Evolutionary conservation across 2,888 invertebrate genomes (phyloP).

Genomic region (Drosophila pseudotalamancana): DNA sequence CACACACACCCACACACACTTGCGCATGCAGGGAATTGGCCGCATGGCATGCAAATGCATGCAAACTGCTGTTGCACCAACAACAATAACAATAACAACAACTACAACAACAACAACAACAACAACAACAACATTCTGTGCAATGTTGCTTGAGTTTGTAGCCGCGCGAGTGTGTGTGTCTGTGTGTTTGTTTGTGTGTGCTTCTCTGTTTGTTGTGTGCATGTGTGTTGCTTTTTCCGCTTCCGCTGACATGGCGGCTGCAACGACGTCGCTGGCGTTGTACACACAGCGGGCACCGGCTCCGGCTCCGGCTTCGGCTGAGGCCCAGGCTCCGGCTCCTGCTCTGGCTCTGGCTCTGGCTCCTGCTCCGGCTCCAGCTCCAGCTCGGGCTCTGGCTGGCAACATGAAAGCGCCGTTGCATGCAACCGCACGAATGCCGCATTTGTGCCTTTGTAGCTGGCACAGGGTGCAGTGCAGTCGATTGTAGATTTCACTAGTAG

Average conservation of each 20-base stretch:
- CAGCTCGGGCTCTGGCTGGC: no score
- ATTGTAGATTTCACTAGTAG: slow-evolving; percentile 3
- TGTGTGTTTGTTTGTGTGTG: slow-evolving; percentile 15
- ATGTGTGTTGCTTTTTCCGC: slow-evolving; percentile 72
- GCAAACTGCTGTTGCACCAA: slow-evolving; percentile 50
- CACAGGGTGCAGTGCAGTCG: slow-evolving; percentile 31
- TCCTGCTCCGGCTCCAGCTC: slow-evolving; percentile 8
- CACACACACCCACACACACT: slow-evolving; percentile 1
- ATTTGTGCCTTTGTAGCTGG: slow-evolving; percentile 69
- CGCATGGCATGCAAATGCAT: slow-evolving; percentile 65
- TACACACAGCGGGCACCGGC: slow-evolving; percentile 27
- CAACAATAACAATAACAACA: slow-evolving; percentile 20
- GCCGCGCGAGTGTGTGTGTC: neutral
- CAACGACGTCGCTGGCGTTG: slow-evolving; percentile 40
- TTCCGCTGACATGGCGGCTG: slow-evolving; percentile 75
- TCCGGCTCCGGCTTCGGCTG: neutral
- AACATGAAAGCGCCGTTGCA: slow-evolving; percentile 76
- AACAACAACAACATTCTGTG: slow-evolving; percentile 38
- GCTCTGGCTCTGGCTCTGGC: neutral
- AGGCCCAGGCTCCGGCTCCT: neutral
- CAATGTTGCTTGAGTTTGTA: slow-evolving; percentile 48
- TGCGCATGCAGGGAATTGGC: slow-evolving; percentile 30
- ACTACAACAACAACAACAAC: no score
- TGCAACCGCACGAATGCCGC: slow-evolving; percentile 74
- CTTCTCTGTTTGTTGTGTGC: slow-evolving; percentile 25